phyloP scores from a whole-genome alignment of 2,797 vertebrate genomes.

The Sebastes iracundus region DNA sequence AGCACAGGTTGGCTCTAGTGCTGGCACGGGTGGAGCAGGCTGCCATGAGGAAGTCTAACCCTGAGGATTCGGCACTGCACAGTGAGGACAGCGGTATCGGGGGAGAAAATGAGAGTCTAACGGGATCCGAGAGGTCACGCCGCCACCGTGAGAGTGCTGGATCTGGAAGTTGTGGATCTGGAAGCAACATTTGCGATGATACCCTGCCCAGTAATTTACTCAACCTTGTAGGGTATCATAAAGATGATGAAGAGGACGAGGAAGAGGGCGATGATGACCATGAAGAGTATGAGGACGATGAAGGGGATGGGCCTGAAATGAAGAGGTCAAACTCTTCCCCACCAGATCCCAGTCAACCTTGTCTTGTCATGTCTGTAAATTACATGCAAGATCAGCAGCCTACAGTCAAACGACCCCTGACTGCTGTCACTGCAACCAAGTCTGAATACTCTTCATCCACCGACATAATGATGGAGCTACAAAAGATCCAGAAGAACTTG shows the following conservation, averaged over 20 bases:
- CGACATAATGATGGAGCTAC: conserved; percentile 79
- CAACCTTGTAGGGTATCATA: conserved; percentile 49
- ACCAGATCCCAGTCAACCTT: conserved; percentile 59
- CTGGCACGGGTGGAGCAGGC: conserved; percentile 84
- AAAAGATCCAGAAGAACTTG: conserved; percentile 81
- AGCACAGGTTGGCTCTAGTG: conserved; percentile 79
- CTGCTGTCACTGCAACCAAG: conserved; percentile 47
- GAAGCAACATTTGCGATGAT: conserved; percentile 38
- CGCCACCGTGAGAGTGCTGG: conserved; percentile 70
- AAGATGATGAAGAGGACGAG: conserved; percentile 60
- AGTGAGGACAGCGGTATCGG: conserved; percentile 96
- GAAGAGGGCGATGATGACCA: conserved; percentile 66
- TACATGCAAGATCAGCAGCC: conserved; percentile 38
- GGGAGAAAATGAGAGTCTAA: conserved; percentile 88
- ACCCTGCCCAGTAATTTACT: conserved; percentile 42
- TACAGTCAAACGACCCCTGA: conserved; percentile 35
- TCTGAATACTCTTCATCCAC: conserved; percentile 77
- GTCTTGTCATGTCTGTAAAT: conserved; percentile 59
- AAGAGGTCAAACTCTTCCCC: conserved; percentile 77
- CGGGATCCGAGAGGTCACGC: conserved; percentile 68
- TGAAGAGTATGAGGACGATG: conserved; percentile 68
- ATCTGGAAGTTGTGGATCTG: conserved; percentile 66
- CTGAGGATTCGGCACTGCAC: conserved; percentile 85
- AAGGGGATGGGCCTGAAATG: conserved; percentile 59
- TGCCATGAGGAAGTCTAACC: conserved; percentile 60